Evolutionary conservation across 2,888 invertebrate species (phyloP).

Genomic region (Barypeithes pellucidus): DNA sequence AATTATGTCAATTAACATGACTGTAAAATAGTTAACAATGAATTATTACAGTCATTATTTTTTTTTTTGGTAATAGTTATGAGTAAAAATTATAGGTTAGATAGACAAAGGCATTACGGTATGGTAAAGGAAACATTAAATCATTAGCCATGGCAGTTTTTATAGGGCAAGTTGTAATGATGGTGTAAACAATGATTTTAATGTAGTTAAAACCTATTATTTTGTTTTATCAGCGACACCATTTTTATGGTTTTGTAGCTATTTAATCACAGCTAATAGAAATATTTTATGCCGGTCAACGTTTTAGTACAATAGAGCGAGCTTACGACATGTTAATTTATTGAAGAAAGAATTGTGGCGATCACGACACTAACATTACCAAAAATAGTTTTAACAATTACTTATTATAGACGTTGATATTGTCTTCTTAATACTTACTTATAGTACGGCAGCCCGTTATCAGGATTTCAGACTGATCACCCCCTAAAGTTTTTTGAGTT

Average conservation of each 20-base stretch:
- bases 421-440: too few relatives aligned
- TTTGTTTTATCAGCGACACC: slow-evolving; percentile 9
- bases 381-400: too few relatives aligned
- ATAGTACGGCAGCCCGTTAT: too few relatives aligned
- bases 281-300: slow-evolving; percentile 6
- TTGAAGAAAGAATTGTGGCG: not conserved
- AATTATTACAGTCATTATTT: slow-evolving; percentile 4
- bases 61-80: slow-evolving; percentile 14
- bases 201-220: not conserved
- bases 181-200: slow-evolving; percentile 2
- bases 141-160: not conserved
- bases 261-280: slow-evolving; percentile 3
- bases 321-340: not conserved
- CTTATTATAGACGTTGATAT: too few relatives aligned
- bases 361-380: not conserved
- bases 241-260: not conserved
- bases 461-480: too few relatives aligned
- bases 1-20: slow-evolving; percentile 15
- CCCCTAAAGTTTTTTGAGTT: too few relatives aligned
- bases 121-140: slow-evolving; percentile 18
- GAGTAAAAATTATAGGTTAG: slow-evolving; percentile 11
- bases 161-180: not conserved
- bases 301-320: not conserved
- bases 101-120: slow-evolving; percentile 2
- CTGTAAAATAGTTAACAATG: slow-evolving; percentile 20